A percentile compares a stretch with the other conserved stretches of the same genome.
Evolutionary conservation across 1,140 invertebrate species (phyloP).

Genomic region (Micrasema longulum): DNA sequence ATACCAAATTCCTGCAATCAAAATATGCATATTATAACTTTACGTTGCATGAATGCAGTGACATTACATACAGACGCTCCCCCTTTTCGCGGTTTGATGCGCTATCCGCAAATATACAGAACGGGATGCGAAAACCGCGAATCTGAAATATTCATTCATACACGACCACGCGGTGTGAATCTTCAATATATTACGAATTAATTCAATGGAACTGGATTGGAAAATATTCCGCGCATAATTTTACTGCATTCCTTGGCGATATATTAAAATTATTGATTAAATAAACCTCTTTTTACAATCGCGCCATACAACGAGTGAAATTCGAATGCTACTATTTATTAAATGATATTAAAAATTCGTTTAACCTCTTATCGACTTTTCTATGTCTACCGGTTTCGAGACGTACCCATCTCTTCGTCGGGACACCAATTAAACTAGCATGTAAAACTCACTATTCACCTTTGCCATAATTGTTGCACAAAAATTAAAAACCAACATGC

Average conservation of each 20-base stretch:
- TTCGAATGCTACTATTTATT: too few species aligned
- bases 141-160: constrained; percentile 53
- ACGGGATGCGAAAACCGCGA: constrained; percentile 37
- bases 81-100: constrained; percentile 37
- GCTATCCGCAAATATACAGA: constrained; percentile 48
- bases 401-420: too few species aligned
- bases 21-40: constrained; percentile 39
- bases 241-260: background rate
- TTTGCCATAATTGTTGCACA: too few species aligned
- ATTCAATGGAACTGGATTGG: constrained; percentile 16
- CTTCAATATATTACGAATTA: constrained; percentile 37
- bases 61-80: constrained; percentile 16
- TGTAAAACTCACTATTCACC: too few species aligned
- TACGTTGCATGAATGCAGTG: constrained; percentile 31
- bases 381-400: too few species aligned
- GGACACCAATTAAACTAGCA: too few species aligned
- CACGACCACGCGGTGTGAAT: constrained; percentile 30
- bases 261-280: background rate
- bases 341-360: too few species aligned
- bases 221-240: too few species aligned
- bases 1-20: constrained; percentile 32
- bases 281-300: too few species aligned
- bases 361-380: too few species aligned
- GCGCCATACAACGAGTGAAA: too few species aligned
- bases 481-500: too few species aligned